phyloP scores from a whole-genome alignment of 2,797 vertebrate species.

The Chromobotia macracanthus region DNA sequence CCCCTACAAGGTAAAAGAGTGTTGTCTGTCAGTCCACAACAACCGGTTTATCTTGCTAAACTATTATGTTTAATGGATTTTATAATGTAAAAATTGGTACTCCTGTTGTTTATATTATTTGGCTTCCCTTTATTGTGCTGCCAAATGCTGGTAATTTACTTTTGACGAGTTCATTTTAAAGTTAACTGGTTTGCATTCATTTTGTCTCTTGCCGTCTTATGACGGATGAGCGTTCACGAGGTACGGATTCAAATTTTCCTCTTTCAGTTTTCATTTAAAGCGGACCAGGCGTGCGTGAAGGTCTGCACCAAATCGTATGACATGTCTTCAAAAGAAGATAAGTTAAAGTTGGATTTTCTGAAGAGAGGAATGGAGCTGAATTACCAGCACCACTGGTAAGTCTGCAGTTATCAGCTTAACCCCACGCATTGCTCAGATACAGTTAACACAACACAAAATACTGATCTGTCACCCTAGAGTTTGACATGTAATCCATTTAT shows the following conservation, averaged over 20 bases:
- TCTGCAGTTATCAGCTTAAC: neutral
- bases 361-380: slow-evolving; percentile 91
- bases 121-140: too few relatives aligned
- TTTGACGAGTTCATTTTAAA: too few relatives aligned
- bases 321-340: slow-evolving; percentile 66
- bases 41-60: neutral
- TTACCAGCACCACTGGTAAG: slow-evolving; percentile 92
- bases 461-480: neutral
- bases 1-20: slow-evolving; percentile 83
- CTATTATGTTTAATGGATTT: too few relatives aligned
- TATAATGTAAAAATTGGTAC: too few relatives aligned
- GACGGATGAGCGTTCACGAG: neutral
- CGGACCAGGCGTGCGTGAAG: slow-evolving; percentile 71
- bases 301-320: slow-evolving; percentile 83
- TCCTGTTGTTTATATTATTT: too few relatives aligned
- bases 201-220: neutral
- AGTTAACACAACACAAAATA: neutral
- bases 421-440: neutral
- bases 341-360: slow-evolving; percentile 82
- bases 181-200: neutral
- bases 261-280: slow-evolving; percentile 85
- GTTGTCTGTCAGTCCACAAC: neutral
- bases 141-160: too few relatives aligned
- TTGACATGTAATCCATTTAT: neutral
- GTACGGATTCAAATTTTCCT: slow-evolving; percentile 9